phyloP scores from a whole-genome alignment of 2,888 invertebrate genomes.

The Pristionchus arcanus region DNA sequence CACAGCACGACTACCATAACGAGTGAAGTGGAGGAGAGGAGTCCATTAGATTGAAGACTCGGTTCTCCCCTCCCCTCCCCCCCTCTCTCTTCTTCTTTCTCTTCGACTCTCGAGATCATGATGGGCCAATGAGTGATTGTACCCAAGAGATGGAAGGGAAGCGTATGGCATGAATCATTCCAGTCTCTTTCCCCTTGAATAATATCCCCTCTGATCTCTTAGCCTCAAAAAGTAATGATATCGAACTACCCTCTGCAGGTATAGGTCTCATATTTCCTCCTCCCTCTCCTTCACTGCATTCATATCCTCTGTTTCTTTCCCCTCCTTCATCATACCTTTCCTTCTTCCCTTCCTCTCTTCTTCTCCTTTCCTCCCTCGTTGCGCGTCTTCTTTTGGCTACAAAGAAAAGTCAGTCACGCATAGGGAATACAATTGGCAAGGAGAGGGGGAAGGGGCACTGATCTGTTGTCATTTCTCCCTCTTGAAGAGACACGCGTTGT shows the following conservation, averaged over 20 bases:
- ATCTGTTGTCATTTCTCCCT: conserved; percentile 6
- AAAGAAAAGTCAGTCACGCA: conserved; percentile 50
- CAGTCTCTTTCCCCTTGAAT: background rate
- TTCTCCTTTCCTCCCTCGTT: background rate
- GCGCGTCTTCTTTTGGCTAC: conserved; percentile 41
- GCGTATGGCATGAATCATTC: background rate
- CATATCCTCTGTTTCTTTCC: conserved; percentile 39
- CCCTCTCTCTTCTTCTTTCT: background rate
- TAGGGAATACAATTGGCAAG: conserved; percentile 35
- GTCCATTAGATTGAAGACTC: conserved; percentile 23
- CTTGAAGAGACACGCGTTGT: background rate
- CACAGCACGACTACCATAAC: conserved; percentile 16
- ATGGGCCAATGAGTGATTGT: conserved; percentile 48
- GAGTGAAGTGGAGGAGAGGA: conserved; percentile 16
- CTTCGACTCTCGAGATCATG: conserved; percentile 29
- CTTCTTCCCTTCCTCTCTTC: background rate
- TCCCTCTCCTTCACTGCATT: conserved; percentile 26
- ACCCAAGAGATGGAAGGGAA: conserved; percentile 24
- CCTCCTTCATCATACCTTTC: conserved; percentile 41
- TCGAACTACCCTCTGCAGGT: background rate
- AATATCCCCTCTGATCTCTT: too few species aligned
- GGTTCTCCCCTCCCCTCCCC: conserved; percentile 5
- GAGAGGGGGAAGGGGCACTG: conserved; percentile 5
- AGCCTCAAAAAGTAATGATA: background rate
- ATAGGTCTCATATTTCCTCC: conserved; percentile 18